Evolutionary conservation across 2,113 vertebrate species (phyloP).

Genomic region (Alaudala cheleensis): DNA sequence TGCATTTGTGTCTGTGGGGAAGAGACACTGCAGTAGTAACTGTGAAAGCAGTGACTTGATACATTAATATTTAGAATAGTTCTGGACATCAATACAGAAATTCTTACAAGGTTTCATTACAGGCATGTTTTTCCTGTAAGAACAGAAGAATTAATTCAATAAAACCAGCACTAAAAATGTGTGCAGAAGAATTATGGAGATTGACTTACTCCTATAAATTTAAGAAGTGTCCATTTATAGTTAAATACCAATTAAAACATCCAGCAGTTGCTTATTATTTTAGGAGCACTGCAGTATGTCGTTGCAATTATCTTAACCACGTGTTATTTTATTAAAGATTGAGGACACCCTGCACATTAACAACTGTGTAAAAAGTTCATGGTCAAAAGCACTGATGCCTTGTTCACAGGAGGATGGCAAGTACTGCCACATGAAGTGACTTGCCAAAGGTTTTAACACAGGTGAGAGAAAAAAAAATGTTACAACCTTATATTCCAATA

Average conservation of each 20-base stretch:
- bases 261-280: not conserved
- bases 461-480: not conserved
- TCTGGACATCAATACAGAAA: not conserved
- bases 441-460: not conserved
- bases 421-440: not conserved
- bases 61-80: not conserved
- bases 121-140: not conserved
- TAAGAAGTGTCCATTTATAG: not conserved
- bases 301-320: not conserved
- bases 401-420: not conserved
- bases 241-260: not conserved
- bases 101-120: not conserved
- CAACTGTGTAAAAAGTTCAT: not conserved
- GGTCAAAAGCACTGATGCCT: not conserved
- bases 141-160: not conserved
- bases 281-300: not conserved
- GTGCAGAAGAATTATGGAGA: not conserved
- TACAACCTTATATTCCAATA: not conserved
- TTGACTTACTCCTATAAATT: not conserved
- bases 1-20: constrained; percentile 5
- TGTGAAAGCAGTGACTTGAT: not conserved
- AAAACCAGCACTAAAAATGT: not conserved
- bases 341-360: not conserved
- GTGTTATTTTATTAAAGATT: not conserved
- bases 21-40: constrained; percentile 10